These are phyloP conservation scores for Centropus bengalensis DNA, from an alignment of 2,113 vertebrate genomes.

Conservation along the genomic window DNA sequence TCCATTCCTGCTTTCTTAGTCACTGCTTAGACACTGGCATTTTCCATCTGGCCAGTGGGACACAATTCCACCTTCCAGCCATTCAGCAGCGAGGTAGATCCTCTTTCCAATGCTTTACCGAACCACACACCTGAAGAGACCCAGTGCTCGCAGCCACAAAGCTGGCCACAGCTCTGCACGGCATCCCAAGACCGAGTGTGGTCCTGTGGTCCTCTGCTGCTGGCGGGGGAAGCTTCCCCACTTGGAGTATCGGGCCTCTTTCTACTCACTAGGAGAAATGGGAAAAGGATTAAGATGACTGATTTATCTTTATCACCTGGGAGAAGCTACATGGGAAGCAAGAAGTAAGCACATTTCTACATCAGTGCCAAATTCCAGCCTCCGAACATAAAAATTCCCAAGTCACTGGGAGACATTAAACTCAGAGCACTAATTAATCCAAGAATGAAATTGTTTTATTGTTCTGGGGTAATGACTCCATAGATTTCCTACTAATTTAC, in stretches of 20 bases:
- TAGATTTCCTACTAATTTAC: neutral
- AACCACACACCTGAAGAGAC: neutral
- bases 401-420: neutral
- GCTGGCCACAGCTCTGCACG: neutral
- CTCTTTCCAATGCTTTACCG: neutral
- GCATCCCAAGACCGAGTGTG: neutral
- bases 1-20: neutral
- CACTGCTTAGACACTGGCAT: neutral
- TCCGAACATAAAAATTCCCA: neutral
- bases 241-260: rapidly evolving
- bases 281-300: neutral
- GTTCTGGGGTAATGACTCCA: neutral
- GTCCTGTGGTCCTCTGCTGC: too few species aligned
- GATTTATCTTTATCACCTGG: neutral
- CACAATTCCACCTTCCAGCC: neutral
- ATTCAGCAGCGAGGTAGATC: neutral
- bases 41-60: neutral
- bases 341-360: neutral
- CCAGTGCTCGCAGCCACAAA: neutral
- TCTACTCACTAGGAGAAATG: neutral
- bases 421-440: neutral
- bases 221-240: neutral
- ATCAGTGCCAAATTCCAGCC: neutral
- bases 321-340: neutral
- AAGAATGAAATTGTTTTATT: neutral